Conservation (phyloP, 1,140 invertebrate genomes). For the Trinorchestia longiramus region DNA sequence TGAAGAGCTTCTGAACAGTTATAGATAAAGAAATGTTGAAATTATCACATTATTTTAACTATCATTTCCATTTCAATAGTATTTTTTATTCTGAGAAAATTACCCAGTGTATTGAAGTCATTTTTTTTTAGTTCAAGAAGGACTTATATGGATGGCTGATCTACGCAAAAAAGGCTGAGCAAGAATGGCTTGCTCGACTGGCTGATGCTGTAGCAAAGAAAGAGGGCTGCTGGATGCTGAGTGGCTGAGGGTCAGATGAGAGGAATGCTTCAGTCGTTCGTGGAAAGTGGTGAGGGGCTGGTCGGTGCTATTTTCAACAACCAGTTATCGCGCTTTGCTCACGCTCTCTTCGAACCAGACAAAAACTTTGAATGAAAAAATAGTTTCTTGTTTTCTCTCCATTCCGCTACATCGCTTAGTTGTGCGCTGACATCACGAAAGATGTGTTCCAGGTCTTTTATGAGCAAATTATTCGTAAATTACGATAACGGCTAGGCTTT, state of each 20-base stretch:
- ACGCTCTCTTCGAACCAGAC: constrained; percentile 18
- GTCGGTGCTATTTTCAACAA: background rate
- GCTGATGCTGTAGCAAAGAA: constrained; percentile 54
- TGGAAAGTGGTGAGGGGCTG: background rate
- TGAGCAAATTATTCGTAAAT: background rate
- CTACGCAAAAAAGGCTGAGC: background rate
- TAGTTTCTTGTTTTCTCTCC: background rate
- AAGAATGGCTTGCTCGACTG: background rate
- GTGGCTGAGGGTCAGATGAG: constrained; percentile 51
- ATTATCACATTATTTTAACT: background rate
- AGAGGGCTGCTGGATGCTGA: constrained; percentile 46
- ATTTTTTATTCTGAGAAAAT: background rate
- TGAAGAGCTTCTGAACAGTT: background rate
- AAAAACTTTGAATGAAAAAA: constrained; percentile 15
- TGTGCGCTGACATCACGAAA: background rate
- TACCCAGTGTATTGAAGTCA: background rate
- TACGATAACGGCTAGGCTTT: background rate
- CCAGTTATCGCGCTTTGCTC: constrained; percentile 35
- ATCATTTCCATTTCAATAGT: background rate
- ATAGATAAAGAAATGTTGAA: background rate
- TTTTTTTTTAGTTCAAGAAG: background rate
- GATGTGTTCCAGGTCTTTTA: background rate
- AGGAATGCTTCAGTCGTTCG: constrained; percentile 42
- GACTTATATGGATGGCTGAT: background rate
- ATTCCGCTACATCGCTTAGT: background rate